Evolutionary conservation across 2,797 vertebrate genomes (phyloP), one percentile per base, ranked within the genome.

Genomic region (Anniella stebbinsi): DNA sequence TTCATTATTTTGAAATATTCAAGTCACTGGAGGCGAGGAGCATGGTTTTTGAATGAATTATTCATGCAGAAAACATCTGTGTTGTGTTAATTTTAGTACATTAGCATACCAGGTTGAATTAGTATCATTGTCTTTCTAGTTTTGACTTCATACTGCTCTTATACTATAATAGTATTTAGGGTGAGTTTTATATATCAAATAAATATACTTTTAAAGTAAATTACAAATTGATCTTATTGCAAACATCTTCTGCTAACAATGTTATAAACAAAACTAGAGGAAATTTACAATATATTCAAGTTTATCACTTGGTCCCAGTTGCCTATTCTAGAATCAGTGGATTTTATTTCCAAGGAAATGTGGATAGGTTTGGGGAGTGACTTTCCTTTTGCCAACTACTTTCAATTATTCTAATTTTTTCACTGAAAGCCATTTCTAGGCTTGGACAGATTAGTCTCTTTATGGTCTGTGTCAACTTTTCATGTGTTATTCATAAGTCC

Each of bases 41-140:
- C 92, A 87, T 87, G 4, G 87, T 89, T 91, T 84, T 94, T 91
- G 91, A 87, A 75, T 91, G 89, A 92, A 92, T 96, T 93, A 89
- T 95, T 95, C 89, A 76, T 81, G 51, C 84, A 78, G 48, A 91
- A 80, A 70, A 85, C 89, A 30, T 87, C 86, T 92, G 85, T 89
- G 76, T 86, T 1, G 0, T 75, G 84, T 84, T 86, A 86, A 36
- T 75, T 84, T 23, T 80, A 80, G 5, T 67, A 94, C 77, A 66
- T 66, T 73, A 86, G 75, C 48, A 7, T 28, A 75, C 67, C 3
- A 82, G 30, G 13, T 45, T 28, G n/a, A 88, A 70, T 30, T 54
- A 30, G 48, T 93, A n/a, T 57, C 66, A 30, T 60, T 78, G 10
- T 38, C 84, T 45, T 70, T 94, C 90, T 87, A 57, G 84, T 83